A percentile compares a stretch with the other conserved stretches of the same genome.
Conservation (phyloP, 2,888 invertebrate genomes). For the Caenorhabditis sp. region DNA sequence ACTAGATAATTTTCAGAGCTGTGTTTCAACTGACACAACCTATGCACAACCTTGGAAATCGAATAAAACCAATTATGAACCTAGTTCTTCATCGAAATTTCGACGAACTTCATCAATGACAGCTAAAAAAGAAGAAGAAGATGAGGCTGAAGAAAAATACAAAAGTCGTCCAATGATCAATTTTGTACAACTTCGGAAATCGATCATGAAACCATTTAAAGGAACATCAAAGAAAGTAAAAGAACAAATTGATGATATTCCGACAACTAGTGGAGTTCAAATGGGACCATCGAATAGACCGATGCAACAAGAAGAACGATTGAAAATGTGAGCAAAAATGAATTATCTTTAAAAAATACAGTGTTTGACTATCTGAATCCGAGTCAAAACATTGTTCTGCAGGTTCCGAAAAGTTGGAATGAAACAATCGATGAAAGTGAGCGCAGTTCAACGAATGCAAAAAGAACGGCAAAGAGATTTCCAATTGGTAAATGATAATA, state of each 20-base stretch:
- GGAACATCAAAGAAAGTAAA: background rate
- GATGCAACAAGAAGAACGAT: conserved; percentile 5
- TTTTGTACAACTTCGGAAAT: background rate
- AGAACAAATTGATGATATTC: background rate
- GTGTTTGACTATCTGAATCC: too few species aligned
- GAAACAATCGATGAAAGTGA: conserved; percentile 22
- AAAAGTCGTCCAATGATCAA: background rate
- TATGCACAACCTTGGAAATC: conserved; percentile 30
- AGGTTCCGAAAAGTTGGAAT: conserved; percentile 29
- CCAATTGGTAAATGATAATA: conserved; percentile 7
- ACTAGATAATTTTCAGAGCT: conserved; percentile 22
- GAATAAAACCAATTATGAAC: conserved; percentile 4
- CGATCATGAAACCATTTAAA: background rate
- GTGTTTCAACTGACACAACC: conserved; percentile 17
- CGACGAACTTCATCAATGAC: background rate
- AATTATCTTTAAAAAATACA: background rate
- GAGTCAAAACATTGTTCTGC: too few species aligned
- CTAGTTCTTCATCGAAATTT: background rate
- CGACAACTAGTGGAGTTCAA: background rate
- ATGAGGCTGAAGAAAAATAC: background rate
- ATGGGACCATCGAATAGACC: background rate
- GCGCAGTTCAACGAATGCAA: conserved; percentile 27
- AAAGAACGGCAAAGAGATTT: conserved; percentile 29
- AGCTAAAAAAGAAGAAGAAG: background rate
- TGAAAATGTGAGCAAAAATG: background rate